These are phyloP conservation scores for Catotricha subobsoleta DNA, from an alignment of 2,888 invertebrate genomes.

Conservation along the genomic window DNA sequence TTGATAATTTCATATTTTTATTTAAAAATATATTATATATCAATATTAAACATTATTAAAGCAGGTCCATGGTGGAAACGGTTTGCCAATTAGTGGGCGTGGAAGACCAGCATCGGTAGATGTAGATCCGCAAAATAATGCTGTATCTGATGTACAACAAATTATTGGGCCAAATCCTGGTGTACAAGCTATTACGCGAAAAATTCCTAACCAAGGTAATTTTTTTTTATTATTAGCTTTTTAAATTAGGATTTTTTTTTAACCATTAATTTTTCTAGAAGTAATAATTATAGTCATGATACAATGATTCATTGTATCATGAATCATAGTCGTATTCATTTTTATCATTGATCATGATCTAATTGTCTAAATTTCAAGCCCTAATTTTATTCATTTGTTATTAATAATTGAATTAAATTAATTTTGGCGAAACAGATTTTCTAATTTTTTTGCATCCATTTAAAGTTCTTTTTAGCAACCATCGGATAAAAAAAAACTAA, in stretches of 20 bases:
- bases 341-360: too few species aligned
- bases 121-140: conserved; percentile 26
- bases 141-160: conserved; percentile 19
- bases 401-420: too few species aligned
- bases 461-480: too few species aligned
- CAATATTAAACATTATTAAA: background rate
- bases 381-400: too few species aligned
- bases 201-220: conserved; percentile 29
- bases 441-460: too few species aligned
- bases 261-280: too few species aligned
- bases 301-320: too few species aligned
- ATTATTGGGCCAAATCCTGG: conserved; percentile 29
- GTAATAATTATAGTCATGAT: too few species aligned
- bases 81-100: conserved; percentile 32
- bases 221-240: conserved; percentile 14
- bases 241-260: background rate
- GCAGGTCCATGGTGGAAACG: conserved; percentile 17
- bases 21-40: background rate
- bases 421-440: too few species aligned
- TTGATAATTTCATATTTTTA: background rate
- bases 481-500: too few species aligned
- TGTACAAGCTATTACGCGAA: conserved; percentile 32
- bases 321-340: too few species aligned
- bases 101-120: conserved; percentile 51
- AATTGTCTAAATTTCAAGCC: too few species aligned